These are phyloP conservation scores for Endomychus coccineus DNA, from an alignment of 2,888 invertebrate species.

Conservation along the genomic window DNA sequence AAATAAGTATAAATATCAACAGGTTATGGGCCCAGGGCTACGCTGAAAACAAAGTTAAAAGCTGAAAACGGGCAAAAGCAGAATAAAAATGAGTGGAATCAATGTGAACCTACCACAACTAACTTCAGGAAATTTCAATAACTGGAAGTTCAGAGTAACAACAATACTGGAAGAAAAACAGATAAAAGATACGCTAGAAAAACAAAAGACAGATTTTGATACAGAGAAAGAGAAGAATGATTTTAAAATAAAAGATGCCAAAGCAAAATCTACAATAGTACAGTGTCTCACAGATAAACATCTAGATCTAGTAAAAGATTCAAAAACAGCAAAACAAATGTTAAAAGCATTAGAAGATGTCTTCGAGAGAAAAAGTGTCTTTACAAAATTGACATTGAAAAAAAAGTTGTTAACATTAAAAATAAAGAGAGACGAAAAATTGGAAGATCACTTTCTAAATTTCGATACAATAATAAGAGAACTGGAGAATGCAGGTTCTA, in stretches of 20 bases:
- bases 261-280: constrained; percentile 22
- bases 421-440: constrained; percentile 16
- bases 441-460: constrained; percentile 25
- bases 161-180: constrained; percentile 14
- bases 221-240: constrained; percentile 4
- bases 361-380: constrained; percentile 23
- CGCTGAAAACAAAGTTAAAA: no score
- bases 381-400: constrained; percentile 19
- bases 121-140: constrained; percentile 6
- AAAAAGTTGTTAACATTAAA: constrained; percentile 23
- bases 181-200: constrained; percentile 4
- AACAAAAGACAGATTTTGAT: no score
- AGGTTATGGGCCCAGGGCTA: no score
- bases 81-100: no score
- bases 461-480: constrained; percentile 26
- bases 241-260: constrained; percentile 15
- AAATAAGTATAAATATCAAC: no score
- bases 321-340: constrained; percentile 22
- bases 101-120: no score
- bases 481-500: constrained; percentile 20
- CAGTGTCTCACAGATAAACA: constrained; percentile 24
- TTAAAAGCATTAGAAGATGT: constrained; percentile 21
- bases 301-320: constrained; percentile 22
- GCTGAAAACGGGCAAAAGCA: no score
- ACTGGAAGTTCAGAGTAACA: constrained; percentile 17